phyloP scores from a whole-genome alignment of 1,140 invertebrate genomes.

The Drosophila albomicans region DNA sequence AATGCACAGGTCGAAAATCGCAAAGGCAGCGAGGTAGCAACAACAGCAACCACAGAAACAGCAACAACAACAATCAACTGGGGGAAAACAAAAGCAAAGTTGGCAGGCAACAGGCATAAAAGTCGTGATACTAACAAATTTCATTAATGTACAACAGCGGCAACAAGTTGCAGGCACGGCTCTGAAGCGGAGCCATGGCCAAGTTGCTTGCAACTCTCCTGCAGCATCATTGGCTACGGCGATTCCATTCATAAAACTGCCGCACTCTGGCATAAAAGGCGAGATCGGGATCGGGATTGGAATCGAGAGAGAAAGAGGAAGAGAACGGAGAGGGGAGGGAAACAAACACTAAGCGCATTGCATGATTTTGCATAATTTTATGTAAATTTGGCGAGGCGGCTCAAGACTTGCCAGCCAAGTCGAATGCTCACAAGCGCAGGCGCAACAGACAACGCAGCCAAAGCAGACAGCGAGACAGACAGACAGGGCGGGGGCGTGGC shows the following conservation, averaged over 20 bases:
- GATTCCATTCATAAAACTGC: constrained; percentile 78
- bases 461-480: neutral
- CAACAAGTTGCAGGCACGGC: constrained; percentile 76
- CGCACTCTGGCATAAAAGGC: constrained; percentile 54
- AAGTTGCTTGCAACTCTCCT: constrained; percentile 25
- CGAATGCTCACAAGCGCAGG: constrained; percentile 42
- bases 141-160: constrained; percentile 82
- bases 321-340: constrained; percentile 27
- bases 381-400: constrained; percentile 75
- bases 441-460: constrained; percentile 10
- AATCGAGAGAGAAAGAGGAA: neutral
- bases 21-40: constrained; percentile 8
- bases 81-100: constrained; percentile 64
- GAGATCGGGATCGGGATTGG: too few relatives aligned
- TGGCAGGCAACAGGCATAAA: constrained; percentile 76
- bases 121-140: constrained; percentile 83
- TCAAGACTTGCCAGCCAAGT: constrained; percentile 35
- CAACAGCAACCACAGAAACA: constrained; percentile 25
- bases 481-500: constrained; percentile 67
- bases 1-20: constrained; percentile 54
- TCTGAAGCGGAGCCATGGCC: constrained; percentile 29
- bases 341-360: constrained; percentile 81
- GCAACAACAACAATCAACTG: constrained; percentile 57
- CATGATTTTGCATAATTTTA: constrained; percentile 85
- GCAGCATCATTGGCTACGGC: constrained; percentile 32